Percentiles rank a stretch among this genome's conserved stretches.
Evolutionary conservation across 2,888 invertebrate species (phyloP).

Genomic region (Cataglyphis altisquamis): DNA sequence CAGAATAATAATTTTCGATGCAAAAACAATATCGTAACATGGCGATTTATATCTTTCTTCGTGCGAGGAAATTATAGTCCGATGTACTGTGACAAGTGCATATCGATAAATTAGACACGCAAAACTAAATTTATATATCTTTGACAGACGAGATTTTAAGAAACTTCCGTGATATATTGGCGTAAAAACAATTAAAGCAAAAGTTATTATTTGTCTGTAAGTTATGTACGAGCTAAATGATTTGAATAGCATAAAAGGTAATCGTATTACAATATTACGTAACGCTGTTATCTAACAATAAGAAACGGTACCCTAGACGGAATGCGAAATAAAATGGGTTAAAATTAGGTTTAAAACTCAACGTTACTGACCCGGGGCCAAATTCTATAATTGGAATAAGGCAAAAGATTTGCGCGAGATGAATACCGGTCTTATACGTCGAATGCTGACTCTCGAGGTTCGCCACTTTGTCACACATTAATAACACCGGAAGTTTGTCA

Average conservation of each 20-base stretch:
- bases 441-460: background rate
- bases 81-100: background rate
- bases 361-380: slow-evolving; percentile 31
- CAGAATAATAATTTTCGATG: slow-evolving; percentile 10
- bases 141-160: background rate
- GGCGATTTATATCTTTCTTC: background rate
- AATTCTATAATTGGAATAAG: slow-evolving; percentile 48
- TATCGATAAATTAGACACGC: background rate
- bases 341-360: slow-evolving; percentile 38
- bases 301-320: background rate
- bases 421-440: background rate
- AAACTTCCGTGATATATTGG: background rate
- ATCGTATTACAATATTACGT: background rate
- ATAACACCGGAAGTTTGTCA: background rate
- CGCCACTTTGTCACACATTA: slow-evolving; percentile 14
- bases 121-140: background rate
- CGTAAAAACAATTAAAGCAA: background rate
- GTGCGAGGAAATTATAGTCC: background rate
- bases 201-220: background rate
- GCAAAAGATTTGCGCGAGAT: slow-evolving; percentile 3
- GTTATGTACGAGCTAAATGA: background rate
- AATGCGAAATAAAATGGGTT: slow-evolving; percentile 27
- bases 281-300: background rate
- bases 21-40: slow-evolving; percentile 17
- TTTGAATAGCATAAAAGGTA: background rate